Conservation (phyloP, 2,888 invertebrate genomes). For the Cephus pygmeus region DNA sequence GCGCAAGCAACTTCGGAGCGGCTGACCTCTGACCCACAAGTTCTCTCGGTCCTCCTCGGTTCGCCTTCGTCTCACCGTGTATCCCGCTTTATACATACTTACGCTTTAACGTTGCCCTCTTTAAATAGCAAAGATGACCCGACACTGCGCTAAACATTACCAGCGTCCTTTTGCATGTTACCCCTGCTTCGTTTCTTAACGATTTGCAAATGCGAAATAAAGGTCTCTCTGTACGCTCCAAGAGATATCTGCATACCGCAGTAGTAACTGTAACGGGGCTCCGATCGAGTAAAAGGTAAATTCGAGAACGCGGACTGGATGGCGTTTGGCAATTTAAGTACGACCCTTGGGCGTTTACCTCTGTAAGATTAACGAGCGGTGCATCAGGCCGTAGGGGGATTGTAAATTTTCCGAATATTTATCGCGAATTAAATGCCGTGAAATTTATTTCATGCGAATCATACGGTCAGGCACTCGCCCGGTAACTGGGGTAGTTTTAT, state of each 20-base stretch:
- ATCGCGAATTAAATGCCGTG: slow-evolving; percentile 56
- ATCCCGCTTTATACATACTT: slow-evolving; percentile 45
- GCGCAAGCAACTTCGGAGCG: slow-evolving; percentile 57
- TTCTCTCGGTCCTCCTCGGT: slow-evolving; percentile 49
- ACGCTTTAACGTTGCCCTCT: slow-evolving; percentile 52
- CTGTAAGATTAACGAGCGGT: background rate
- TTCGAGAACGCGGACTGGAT: background rate
- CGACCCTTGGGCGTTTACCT: background rate
- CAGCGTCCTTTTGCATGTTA: background rate
- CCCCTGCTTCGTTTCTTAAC: background rate
- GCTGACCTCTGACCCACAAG: slow-evolving; percentile 57
- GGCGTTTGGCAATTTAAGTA: background rate
- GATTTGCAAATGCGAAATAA: background rate
- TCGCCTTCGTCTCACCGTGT: slow-evolving; percentile 33
- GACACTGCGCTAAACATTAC: background rate
- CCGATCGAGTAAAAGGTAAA: background rate
- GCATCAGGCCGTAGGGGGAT: background rate
- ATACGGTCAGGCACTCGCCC: too few relatives aligned
- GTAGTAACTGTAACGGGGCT: background rate
- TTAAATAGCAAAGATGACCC: slow-evolving; percentile 46
- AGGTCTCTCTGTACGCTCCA: background rate
- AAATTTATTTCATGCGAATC: slow-evolving; percentile 27
- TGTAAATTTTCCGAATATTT: slow-evolving; percentile 39
- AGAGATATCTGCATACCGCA: background rate
- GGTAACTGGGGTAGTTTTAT: background rate